Base-by-base conservation (phyloP, 2,113 vertebrate genomes). In the Orcinus orca region DNA sequence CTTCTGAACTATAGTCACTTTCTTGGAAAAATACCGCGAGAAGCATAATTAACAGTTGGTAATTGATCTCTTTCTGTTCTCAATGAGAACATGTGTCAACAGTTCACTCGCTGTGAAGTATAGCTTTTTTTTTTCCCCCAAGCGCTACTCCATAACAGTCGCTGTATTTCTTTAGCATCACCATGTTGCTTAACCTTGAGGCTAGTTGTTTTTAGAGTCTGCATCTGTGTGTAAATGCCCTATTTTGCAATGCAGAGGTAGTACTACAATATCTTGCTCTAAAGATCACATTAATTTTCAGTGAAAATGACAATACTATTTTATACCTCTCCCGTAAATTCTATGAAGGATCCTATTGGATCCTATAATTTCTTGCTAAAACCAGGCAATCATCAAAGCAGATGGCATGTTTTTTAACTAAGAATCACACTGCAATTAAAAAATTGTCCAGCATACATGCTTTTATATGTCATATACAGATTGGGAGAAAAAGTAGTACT, bases 181-280 rank as follows among this genome's bases (percentile, higher is more conserved):
- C 86, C 9, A 4, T 50, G 58, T 41, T 97, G 67, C 97, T 98
- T 98, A 98, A 98, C 98, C 97, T 98, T 97, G 97, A 97, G 96
- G 90, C 97, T 96, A 90, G 89, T 83, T 38, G 84, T 93, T 97
- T 31, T 79, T 5, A 82, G 74, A 21, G 44, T 95, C 94, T 96
- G 36, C 63, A 65, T 96, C 94, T 98, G 83, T 95, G 95, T 97
- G 90, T 89, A 98, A 98, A 98, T 97, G 90, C 26, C 82, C 92
- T 98, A 11, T 96, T 98, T 98, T 98, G 96, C 83, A 96, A 98
- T 97, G 98, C 97, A 98, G 85, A 80, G 84, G n/a, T 76, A 20
- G 85, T 85, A 18, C 68, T 95, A 76, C 92, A 53, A 26, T 38
- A 95, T 90, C 94, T 96, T 97, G 36, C 92, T 98, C 90, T 98